Evolutionary conservation across 2,888 invertebrate species (phyloP).

Genomic region (Synergus laeviventris): DNA sequence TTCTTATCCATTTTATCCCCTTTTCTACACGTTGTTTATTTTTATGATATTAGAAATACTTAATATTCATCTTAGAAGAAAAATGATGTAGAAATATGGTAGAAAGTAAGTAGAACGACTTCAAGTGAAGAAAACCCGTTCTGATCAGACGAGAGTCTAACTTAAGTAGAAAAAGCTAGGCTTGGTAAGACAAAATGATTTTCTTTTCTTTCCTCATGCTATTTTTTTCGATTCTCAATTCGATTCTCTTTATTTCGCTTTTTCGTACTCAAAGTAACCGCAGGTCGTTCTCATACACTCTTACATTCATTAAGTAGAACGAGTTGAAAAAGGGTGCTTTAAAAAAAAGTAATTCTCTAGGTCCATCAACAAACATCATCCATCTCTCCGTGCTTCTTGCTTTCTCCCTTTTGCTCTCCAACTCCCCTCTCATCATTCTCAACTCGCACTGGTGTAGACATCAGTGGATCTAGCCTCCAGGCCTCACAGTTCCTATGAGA

Average conservation of each 20-base stretch:
- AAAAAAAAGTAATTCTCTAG: conserved; percentile 39
- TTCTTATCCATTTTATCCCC: not conserved
- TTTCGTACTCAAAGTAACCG: not conserved
- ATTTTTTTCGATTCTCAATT: not conserved
- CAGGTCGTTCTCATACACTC: conserved; percentile 21
- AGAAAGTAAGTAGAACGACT: not conserved
- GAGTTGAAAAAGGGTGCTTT: conserved; percentile 40
- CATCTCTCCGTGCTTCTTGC: conserved; percentile 32
- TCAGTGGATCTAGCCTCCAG: not conserved
- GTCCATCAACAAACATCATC: conserved; percentile 40
- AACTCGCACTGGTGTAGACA: conserved; percentile 2
- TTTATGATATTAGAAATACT: not conserved
- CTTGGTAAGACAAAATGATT: not conserved
- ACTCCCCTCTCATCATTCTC: not conserved
- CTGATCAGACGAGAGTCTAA: not conserved
- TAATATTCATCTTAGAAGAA: too few relatives aligned
- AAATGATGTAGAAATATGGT: too few relatives aligned
- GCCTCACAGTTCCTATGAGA: too few relatives aligned
- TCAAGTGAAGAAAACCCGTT: not conserved
- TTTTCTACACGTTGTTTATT: not conserved
- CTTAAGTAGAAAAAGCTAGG: not conserved
- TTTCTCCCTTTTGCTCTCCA: conserved; percentile 13
- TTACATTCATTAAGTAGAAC: conserved; percentile 21
- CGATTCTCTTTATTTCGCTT: conserved; percentile 4
- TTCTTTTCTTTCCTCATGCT: not conserved